Conservation (phyloP, 2,888 invertebrate species). For the Rutpela maculata region DNA sequence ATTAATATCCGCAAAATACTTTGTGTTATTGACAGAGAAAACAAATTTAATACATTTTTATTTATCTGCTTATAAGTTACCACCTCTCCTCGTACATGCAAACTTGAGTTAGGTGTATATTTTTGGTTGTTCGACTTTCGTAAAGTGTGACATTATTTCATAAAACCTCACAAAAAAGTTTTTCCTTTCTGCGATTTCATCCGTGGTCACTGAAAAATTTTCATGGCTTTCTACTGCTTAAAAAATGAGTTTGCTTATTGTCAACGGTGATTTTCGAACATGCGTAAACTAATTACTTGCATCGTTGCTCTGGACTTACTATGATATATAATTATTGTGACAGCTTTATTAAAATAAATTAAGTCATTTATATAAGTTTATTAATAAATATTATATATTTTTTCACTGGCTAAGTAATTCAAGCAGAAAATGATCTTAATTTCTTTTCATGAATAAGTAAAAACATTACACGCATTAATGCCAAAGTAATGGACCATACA, state of each 20-base stretch:
- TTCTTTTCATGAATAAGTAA: slow-evolving; percentile 6
- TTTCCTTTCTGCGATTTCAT: too few relatives aligned
- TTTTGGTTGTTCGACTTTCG: too few relatives aligned
- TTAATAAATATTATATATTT: slow-evolving; percentile 16
- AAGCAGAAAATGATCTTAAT: slow-evolving; percentile 32
- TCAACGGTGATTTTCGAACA: background rate
- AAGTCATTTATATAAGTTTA: slow-evolving; percentile 22
- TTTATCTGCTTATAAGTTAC: too few relatives aligned
- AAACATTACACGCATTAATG: slow-evolving; percentile 36
- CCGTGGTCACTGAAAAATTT: background rate
- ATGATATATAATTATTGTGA: slow-evolving; percentile 22
- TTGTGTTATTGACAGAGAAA: too few relatives aligned
- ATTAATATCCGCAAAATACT: too few relatives aligned
- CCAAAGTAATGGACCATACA: slow-evolving; percentile 34
- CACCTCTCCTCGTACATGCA: too few relatives aligned
- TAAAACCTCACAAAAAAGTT: too few relatives aligned
- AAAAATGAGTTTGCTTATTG: background rate
- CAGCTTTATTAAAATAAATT: slow-evolving; percentile 23
- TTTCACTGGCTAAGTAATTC: slow-evolving; percentile 15
- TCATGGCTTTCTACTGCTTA: background rate
- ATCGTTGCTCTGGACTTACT: background rate
- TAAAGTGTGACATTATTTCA: too few relatives aligned
- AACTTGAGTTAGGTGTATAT: too few relatives aligned
- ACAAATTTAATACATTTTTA: too few relatives aligned
- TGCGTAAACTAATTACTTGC: slow-evolving; percentile 2